A percentile compares a stretch with the other conserved stretches of the same genome.
Conservation (phyloP, 35 echinoderm and acorn worm genomes). For the Heliocidaris erythrogramma region DNA sequence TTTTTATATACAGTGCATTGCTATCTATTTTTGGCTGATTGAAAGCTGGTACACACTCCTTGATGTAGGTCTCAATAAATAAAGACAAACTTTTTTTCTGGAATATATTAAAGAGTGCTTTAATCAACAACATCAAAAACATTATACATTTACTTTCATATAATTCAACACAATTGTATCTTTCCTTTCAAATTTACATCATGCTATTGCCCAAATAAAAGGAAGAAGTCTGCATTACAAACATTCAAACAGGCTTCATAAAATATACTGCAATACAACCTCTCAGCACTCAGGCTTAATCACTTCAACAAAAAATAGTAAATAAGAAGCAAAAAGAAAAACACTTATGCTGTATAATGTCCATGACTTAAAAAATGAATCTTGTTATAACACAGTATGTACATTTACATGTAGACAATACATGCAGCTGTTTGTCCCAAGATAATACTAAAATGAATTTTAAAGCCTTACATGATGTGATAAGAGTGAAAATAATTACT, state of each 20-base stretch:
- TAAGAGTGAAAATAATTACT: neutral
- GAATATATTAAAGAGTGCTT: conserved; percentile 7
- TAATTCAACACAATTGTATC: neutral
- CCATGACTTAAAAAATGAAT: neutral
- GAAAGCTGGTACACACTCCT: neutral
- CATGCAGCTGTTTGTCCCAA: neutral
- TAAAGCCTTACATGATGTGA: neutral
- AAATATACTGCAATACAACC: too few relatives aligned
- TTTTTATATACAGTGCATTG: too few relatives aligned
- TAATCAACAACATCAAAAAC: neutral
- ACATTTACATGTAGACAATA: neutral
- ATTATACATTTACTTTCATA: neutral
- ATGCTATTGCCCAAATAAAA: neutral
- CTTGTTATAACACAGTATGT: neutral
- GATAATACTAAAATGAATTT: neutral
- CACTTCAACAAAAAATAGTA: neutral
- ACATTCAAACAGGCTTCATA: too few relatives aligned
- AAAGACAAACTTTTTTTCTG: neutral
- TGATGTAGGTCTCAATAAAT: neutral
- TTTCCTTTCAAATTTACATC: neutral
- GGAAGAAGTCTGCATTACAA: neutral
- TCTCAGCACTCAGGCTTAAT: neutral
- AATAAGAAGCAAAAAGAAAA: neutral
- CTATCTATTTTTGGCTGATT: too few relatives aligned
- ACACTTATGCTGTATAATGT: neutral